phyloP scores from a whole-genome alignment of 2,113 vertebrate genomes.

The Catagonus wagneri region DNA sequence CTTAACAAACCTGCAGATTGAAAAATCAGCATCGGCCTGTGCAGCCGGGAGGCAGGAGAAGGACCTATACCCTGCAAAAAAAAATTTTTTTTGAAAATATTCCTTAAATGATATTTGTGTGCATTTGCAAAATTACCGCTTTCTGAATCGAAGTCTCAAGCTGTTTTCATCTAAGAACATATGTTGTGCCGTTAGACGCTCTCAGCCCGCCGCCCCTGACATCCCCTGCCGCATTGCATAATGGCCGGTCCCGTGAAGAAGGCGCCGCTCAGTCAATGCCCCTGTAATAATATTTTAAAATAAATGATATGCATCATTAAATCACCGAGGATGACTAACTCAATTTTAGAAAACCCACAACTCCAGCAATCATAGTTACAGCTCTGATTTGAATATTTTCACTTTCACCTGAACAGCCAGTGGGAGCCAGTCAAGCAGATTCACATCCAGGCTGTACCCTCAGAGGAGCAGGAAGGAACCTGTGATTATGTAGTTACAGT shows the following conservation, averaged over 20 bases:
- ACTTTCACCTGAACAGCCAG: slow-evolving; percentile 79
- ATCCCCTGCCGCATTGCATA: slow-evolving; percentile 61
- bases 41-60: slow-evolving; percentile 83
- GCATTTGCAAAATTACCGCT: slow-evolving; percentile 86
- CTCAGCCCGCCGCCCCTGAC: slow-evolving; percentile 70
- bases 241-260: slow-evolving; percentile 70
- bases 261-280: slow-evolving; percentile 63
- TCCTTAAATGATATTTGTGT: slow-evolving; percentile 87
- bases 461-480: slow-evolving; percentile 80
- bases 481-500: slow-evolving; percentile 85
- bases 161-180: slow-evolving; percentile 85
- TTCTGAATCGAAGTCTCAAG: slow-evolving; percentile 85
- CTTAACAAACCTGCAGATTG: slow-evolving; percentile 93
- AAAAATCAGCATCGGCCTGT: slow-evolving; percentile 89
- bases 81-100: slow-evolving; percentile 81
- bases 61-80: slow-evolving; percentile 85
- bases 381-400: slow-evolving; percentile 78
- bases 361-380: slow-evolving; percentile 77
- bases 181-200: slow-evolving; percentile 80
- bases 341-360: slow-evolving; percentile 78
- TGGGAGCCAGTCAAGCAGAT: slow-evolving; percentile 66
- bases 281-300: slow-evolving; percentile 82
- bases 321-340: slow-evolving; percentile 80
- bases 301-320: slow-evolving; percentile 85
- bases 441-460: slow-evolving; percentile 68